Evolutionary conservation across 2,888 invertebrate genomes (phyloP).

Genomic region (Fragum whitleyi): DNA sequence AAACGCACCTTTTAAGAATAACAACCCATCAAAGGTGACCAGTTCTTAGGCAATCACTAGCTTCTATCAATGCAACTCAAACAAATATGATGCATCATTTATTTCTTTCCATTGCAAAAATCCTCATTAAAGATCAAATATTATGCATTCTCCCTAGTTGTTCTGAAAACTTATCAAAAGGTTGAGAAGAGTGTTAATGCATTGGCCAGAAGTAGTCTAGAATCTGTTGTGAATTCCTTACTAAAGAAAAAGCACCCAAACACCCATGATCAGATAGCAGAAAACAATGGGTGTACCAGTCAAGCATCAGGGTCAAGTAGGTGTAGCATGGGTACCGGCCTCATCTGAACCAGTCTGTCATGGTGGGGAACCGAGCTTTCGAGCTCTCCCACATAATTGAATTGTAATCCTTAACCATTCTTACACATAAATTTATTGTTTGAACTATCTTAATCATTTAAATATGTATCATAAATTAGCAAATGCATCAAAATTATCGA

Average conservation of each 20-base stretch:
- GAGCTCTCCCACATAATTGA: neutral
- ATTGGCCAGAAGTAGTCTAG: constrained; percentile 16
- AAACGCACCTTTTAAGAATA: no score
- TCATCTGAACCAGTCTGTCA: constrained; percentile 11
- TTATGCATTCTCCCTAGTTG: no score
- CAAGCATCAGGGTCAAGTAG: constrained; percentile 46
- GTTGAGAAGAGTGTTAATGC: constrained; percentile 4
- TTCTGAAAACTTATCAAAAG: constrained; percentile 1
- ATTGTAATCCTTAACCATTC: neutral
- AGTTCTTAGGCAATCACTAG: no score
- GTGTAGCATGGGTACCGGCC: constrained; percentile 28
- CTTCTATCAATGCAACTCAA: no score
- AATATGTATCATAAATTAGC: no score
- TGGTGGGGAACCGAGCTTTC: constrained; percentile 10
- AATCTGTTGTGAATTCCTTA: constrained; percentile 31
- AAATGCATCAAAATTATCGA: no score
- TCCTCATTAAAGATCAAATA: no score
- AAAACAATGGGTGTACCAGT: constrained; percentile 58
- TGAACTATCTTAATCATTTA: no score
- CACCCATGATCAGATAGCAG: constrained; percentile 43
- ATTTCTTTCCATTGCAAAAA: no score
- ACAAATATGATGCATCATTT: no score
- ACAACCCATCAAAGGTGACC: no score
- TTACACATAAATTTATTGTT: no score
- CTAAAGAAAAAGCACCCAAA: constrained; percentile 49